phyloP scores from a whole-genome alignment of 2,113 vertebrate genomes.

The Acrocephalus arundinaceus region DNA sequence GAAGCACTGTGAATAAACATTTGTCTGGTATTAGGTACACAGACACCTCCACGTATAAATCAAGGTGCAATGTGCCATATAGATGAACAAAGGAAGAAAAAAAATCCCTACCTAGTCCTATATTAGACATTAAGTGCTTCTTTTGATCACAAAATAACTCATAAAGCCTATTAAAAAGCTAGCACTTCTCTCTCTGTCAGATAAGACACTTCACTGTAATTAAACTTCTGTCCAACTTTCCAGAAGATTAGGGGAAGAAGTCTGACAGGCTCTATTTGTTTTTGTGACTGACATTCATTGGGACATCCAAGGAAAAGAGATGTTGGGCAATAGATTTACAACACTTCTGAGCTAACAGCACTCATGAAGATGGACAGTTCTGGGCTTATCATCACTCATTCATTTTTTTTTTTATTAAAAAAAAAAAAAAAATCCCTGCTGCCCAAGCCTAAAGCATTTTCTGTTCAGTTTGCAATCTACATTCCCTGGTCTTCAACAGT shows the following conservation, averaged over 20 bases:
- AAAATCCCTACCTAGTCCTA: background rate
- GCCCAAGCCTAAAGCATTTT: background rate
- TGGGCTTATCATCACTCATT: constrained; percentile 14
- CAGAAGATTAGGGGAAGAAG: constrained; percentile 7
- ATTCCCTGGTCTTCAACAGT: background rate
- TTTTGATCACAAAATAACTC: constrained; percentile 65
- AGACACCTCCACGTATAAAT: constrained; percentile 12
- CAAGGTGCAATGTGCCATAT: background rate
- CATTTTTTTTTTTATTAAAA: background rate
- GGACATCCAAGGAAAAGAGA: background rate
- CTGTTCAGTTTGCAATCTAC: background rate
- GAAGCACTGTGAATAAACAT: constrained; percentile 44
- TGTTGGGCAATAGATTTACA: background rate
- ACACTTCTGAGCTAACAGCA: background rate
- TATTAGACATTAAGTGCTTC: constrained; percentile 59
- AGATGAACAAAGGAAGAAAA: background rate
- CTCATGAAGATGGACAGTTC: constrained; percentile 6
- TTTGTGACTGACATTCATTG: background rate
- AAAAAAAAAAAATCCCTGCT: background rate
- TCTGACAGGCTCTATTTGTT: constrained; percentile 15
- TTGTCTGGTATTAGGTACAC: constrained; percentile 20
- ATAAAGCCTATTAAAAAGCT: constrained; percentile 39
- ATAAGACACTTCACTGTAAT: constrained; percentile 46
- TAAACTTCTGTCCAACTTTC: constrained; percentile 38
- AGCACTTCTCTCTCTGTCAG: constrained; percentile 32